A percentile compares a stretch with the other conserved stretches of the same genome.
phyloP scores from a whole-genome alignment of 2,797 vertebrate genomes.

The Chiloscyllium punctatum region DNA sequence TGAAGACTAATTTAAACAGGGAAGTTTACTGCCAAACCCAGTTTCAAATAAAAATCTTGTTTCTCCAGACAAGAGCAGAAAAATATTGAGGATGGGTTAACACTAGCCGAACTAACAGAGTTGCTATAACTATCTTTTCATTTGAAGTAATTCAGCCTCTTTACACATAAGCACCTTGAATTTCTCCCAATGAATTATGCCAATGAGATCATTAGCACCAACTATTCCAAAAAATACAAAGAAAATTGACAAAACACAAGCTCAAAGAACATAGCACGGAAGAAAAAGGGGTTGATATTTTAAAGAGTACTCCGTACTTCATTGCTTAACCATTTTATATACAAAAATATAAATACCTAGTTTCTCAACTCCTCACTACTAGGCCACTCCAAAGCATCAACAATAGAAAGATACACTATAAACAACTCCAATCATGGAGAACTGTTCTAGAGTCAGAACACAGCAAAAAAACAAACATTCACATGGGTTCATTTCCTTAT shows the following conservation, averaged over 20 bases:
- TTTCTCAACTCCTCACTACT: not conserved
- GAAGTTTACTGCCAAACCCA: not conserved
- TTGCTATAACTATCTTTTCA: not conserved
- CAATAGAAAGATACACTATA: not conserved
- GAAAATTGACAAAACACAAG: not conserved
- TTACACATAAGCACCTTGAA: not conserved
- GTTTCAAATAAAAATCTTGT: not conserved
- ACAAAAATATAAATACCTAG: not conserved
- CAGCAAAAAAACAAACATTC: not conserved
- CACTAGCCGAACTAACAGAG: not conserved
- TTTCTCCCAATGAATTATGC: not conserved
- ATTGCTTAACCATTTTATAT: not conserved
- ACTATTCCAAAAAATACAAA: not conserved
- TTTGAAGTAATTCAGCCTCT: not conserved
- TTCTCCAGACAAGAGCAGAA: not conserved
- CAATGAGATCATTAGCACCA: not conserved
- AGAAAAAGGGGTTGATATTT: not conserved
- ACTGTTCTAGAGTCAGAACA: not conserved
- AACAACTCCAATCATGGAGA: not conserved
- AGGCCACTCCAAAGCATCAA: not conserved
- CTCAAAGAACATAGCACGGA: not conserved
- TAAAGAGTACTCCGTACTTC: not conserved
- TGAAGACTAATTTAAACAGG: constrained; percentile 23
- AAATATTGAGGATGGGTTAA: not conserved
- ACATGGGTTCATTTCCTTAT: not conserved